These are phyloP conservation scores for Gibbula magus DNA, from an alignment of 2,888 invertebrate species.

Conservation along the genomic window DNA sequence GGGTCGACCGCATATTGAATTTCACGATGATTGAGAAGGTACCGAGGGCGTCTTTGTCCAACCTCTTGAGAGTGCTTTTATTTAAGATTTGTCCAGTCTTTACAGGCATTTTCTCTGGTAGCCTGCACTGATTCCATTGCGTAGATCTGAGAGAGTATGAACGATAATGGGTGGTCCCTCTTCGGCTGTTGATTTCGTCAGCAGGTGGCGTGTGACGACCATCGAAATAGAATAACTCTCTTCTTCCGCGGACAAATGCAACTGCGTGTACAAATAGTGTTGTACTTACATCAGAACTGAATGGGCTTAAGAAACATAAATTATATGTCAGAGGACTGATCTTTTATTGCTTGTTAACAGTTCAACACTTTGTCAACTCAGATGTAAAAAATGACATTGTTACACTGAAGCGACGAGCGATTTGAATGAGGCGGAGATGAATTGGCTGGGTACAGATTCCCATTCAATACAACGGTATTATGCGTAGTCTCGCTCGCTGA, in stretches of 20 bases:
- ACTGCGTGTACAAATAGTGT: too few relatives aligned
- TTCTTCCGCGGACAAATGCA: too few relatives aligned
- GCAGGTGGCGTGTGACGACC: neutral
- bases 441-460: too few relatives aligned
- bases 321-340: neutral
- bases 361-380: neutral
- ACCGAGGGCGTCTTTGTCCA: neutral
- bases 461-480: too few relatives aligned
- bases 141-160: neutral
- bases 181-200: neutral
- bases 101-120: neutral
- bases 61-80: neutral
- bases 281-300: too few relatives aligned
- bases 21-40: neutral
- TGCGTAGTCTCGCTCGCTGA: too few relatives aligned
- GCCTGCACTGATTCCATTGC: neutral
- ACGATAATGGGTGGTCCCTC: neutral
- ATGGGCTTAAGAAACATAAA: neutral
- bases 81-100: neutral
- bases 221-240: neutral
- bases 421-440: too few relatives aligned
- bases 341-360: neutral
- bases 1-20: neutral
- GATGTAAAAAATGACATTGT: neutral
- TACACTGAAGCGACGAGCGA: neutral